A percentile compares a stretch with the other conserved stretches of the same genome.
Conservation (phyloP, 2,888 invertebrate species). For the Glaucopsyche alexis region DNA sequence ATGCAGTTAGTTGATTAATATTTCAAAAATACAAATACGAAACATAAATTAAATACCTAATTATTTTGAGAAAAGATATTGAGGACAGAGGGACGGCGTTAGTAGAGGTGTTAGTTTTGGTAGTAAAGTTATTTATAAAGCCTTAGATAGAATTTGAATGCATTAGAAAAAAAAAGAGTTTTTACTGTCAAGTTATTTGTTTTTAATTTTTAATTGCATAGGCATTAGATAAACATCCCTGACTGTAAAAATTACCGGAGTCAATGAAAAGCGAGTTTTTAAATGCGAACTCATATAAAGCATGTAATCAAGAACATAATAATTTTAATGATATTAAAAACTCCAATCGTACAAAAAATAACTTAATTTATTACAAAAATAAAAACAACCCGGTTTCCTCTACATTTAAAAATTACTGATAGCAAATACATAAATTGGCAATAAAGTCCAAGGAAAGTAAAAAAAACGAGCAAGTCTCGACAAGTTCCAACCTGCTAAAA, state of each 20-base stretch:
- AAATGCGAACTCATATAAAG: not conserved
- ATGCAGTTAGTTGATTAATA: too few species aligned
- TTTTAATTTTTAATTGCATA: too few species aligned
- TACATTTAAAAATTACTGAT: not conserved
- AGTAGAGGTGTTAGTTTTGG: too few species aligned
- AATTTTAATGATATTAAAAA: not conserved
- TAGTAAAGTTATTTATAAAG: too few species aligned
- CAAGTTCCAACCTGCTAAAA: constrained; percentile 65
- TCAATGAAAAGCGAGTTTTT: not conserved
- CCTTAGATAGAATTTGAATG: too few species aligned
- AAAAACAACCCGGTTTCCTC: constrained; percentile 27
- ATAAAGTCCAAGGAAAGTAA: constrained; percentile 31
- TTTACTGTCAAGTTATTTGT: too few species aligned
- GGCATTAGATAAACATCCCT: too few species aligned
- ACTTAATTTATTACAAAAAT: not conserved
- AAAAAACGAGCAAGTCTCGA: constrained; percentile 40
- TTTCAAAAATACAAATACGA: too few species aligned
- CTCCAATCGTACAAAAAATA: not conserved
- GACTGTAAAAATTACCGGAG: not conserved
- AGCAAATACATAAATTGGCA: constrained; percentile 21
- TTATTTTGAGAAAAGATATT: too few species aligned
- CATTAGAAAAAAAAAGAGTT: too few species aligned
- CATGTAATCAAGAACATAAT: not conserved
- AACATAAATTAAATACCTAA: too few species aligned
- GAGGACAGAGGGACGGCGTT: too few species aligned